Evolutionary conservation across 1,140 invertebrate genomes (phyloP).

Genomic region (Bombus waltoni): DNA sequence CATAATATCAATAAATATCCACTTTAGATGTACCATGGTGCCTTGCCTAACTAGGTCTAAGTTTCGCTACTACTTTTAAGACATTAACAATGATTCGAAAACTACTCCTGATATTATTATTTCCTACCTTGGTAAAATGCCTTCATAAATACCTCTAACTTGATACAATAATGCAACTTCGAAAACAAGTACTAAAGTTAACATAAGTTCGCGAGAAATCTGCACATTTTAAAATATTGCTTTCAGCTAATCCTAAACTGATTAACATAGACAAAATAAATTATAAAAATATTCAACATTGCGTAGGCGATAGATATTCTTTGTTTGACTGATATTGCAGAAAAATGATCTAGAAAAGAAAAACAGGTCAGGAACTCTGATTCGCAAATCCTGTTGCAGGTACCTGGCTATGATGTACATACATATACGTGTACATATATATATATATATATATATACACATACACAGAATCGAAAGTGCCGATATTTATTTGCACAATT

Average conservation of each 20-base stretch:
- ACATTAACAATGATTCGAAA: not conserved
- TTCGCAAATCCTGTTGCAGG: not conserved
- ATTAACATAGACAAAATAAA: constrained; percentile 5
- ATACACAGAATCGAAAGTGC: constrained; percentile 25
- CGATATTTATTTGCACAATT: constrained; percentile 36
- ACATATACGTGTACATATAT: not conserved
- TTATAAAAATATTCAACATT: constrained; percentile 39
- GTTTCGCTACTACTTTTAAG: not conserved
- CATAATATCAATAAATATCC: not conserved
- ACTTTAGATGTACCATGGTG: not conserved
- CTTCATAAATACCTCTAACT: not conserved
- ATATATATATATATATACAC: not conserved
- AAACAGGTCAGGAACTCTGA: not conserved
- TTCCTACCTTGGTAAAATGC: not conserved
- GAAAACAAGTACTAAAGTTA: not conserved
- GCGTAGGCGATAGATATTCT: not conserved
- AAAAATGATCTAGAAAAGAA: not conserved
- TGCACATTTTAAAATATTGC: not conserved
- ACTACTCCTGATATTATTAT: not conserved
- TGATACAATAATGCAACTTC: no score
- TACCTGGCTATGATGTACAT: constrained; percentile 11
- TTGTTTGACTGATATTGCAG: not conserved
- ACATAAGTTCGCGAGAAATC: not conserved
- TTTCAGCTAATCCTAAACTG: not conserved
- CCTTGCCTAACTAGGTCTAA: not conserved